Conservation (phyloP, 1,140 invertebrate genomes). For the Cydia pomonella region DNA sequence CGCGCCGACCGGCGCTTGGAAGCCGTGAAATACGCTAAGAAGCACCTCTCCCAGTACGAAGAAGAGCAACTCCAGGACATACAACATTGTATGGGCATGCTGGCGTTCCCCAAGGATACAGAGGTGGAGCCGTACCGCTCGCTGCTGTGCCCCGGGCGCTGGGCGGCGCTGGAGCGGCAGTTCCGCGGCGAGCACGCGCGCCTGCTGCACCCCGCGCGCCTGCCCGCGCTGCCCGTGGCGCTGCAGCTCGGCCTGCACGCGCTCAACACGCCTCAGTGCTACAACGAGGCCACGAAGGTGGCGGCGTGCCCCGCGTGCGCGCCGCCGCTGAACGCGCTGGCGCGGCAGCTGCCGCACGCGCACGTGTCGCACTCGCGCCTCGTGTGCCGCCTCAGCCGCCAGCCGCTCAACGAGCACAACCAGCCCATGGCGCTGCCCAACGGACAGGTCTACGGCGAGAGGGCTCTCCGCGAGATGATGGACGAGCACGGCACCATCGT, state of each 20-base stretch:
- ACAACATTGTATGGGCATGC: constrained; percentile 96
- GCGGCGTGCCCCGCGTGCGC: constrained; percentile 97
- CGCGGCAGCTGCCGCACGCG: constrained; percentile 93
- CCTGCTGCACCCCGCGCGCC: constrained; percentile 94
- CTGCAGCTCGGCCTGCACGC: constrained; percentile 93
- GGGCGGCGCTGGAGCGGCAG: constrained; percentile 92
- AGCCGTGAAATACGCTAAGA: constrained; percentile 96
- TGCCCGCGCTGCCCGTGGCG: constrained; percentile 95
- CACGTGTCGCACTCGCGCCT: constrained; percentile 97
- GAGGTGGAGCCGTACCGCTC: constrained; percentile 82
- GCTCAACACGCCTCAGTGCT: constrained; percentile 95
- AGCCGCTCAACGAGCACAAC: constrained; percentile 82
- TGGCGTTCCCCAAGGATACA: constrained; percentile 94
- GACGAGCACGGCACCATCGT: constrained; percentile 93
- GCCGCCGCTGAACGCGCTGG: constrained; percentile 92
- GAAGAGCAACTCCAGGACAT: constrained; percentile 93
- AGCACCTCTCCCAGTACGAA: constrained; percentile 93
- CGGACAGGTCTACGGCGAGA: constrained; percentile 84
- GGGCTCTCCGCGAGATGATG: constrained; percentile 91
- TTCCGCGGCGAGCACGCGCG: constrained; percentile 97
- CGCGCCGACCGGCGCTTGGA: constrained; percentile 91
- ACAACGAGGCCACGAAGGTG: constrained; percentile 84
- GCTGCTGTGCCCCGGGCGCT: constrained; percentile 82
- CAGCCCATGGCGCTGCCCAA: constrained; percentile 85
- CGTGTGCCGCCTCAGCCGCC: constrained; percentile 94